Evolutionary conservation across 2,888 invertebrate genomes (phyloP).

Genomic region (Rhagophthalmus giganteus): DNA sequence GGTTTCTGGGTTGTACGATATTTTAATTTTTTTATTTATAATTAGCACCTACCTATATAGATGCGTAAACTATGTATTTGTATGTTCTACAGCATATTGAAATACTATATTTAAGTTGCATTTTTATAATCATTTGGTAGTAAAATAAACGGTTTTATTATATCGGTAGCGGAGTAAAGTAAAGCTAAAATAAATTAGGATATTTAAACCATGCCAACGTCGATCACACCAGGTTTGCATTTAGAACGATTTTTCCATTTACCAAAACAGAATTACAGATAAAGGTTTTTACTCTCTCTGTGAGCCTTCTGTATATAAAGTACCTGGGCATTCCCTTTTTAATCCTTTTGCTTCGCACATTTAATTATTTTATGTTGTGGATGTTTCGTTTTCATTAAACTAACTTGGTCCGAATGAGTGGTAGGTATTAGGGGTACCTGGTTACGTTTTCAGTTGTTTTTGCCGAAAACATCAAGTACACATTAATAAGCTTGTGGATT

Average conservation of each 20-base stretch:
- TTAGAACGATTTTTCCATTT: constrained; percentile 12
- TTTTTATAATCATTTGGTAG: too few relatives aligned
- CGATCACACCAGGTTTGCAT: constrained; percentile 4
- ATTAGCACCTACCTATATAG: too few relatives aligned
- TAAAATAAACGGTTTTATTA: too few relatives aligned
- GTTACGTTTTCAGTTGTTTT: constrained; percentile 14
- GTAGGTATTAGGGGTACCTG: constrained; percentile 3
- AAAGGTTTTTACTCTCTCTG: constrained; percentile 9
- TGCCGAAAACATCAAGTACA: constrained; percentile 10
- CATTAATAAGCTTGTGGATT: constrained; percentile 20
- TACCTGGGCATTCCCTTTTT: constrained; percentile 17
- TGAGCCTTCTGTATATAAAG: constrained; percentile 13
- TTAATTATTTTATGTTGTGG: constrained; percentile 20
- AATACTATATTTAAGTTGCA: too few relatives aligned
- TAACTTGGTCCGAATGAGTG: constrained; percentile 16
- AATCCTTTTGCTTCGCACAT: constrained; percentile 23
- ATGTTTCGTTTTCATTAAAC: constrained; percentile 24
- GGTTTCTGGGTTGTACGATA: too few relatives aligned
- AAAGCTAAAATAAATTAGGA: background rate
- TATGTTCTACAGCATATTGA: too few relatives aligned
- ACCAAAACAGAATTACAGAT: constrained; percentile 13
- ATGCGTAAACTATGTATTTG: too few relatives aligned
- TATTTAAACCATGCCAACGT: background rate
- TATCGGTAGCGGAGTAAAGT: too few relatives aligned
- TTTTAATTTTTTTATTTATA: too few relatives aligned